These are phyloP conservation scores for Isoperla grammatica DNA, from an alignment of 2,888 invertebrate species.

Conservation along the genomic window DNA sequence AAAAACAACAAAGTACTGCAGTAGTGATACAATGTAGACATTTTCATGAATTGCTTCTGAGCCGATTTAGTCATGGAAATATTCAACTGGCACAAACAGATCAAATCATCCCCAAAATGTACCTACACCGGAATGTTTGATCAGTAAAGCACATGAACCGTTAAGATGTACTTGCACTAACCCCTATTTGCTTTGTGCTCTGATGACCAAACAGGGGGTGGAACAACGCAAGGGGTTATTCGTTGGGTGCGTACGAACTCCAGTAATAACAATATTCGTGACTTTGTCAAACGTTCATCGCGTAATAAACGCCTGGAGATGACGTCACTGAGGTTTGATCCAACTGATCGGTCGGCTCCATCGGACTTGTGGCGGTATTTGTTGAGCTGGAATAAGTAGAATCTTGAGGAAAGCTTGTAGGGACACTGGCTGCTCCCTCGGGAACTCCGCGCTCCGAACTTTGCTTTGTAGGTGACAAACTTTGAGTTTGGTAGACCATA, in stretches of 20 bases:
- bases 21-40: too few species aligned
- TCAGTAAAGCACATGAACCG: too few species aligned
- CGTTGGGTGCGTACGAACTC: conserved; percentile 4
- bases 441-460: conserved; percentile 63
- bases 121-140: too few species aligned
- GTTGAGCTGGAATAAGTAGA: conserved; percentile 33
- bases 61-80: too few species aligned
- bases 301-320: conserved; percentile 57
- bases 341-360: conserved; percentile 2
- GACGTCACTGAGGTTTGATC: conserved; percentile 42
- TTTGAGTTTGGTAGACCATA: conserved; percentile 31
- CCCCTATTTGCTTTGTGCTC: too few species aligned
- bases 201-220: too few species aligned
- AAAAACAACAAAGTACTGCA: too few species aligned
- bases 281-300: conserved; percentile 73
- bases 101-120: too few species aligned
- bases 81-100: too few species aligned
- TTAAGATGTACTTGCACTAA: too few species aligned
- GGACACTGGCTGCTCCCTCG: conserved; percentile 59
- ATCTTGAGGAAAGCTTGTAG: conserved; percentile 39
- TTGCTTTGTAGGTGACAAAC: conserved; percentile 32
- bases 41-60: too few species aligned
- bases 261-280: conserved; percentile 4
- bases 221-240: background rate
- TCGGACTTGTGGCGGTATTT: conserved; percentile 8